Base-by-base conservation (phyloP, 2,797 vertebrate genomes). In the Chrosomus eos region DNA sequence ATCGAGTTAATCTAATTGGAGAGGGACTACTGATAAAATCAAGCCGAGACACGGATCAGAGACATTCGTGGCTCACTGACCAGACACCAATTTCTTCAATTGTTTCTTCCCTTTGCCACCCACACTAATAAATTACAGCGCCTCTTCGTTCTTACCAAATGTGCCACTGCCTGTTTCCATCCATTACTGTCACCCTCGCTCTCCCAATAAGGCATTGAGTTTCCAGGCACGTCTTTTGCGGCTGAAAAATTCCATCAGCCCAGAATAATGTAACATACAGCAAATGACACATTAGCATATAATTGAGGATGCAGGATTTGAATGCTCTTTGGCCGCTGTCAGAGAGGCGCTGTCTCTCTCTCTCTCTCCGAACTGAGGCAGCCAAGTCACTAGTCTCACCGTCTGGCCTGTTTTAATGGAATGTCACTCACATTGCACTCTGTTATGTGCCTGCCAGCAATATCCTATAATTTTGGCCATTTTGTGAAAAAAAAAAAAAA, bases 221-320 rank as follows among this genome's bases (percentile, higher is more conserved):
- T 90, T 92, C 90, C 36, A 81, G 85, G 87, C 90, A 90, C 88
- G 88, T 86, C 83, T 86, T 83, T 86, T 75, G 85, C 88, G 72
- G 82, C 88, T 88, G 85, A 89, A 90, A 89, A 91, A 92, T 91
- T 91, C 89, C 90, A 90, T 90, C 89, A 89, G 88, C 88, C 88
- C 83, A 75, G 88, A 91, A 91, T 90, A 91, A 90, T 91, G 88
- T 89, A 87, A 86, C 88, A 84, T 88, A 89, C 82, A 86, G 88
- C 85, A 88, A 91, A 91, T 91, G 90, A 91, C 88, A 91, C 89
- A 89, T 91, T 90, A 89, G 87, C 89, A 90, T 90, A 89, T 90
- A 85, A 89, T 90, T 91, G 88, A 86, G 89, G 84, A 88, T 91
- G 86, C 88, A 82, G 83, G 89, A 88, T 89, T 74, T 87, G 86